These are phyloP conservation scores for Aphidius gifuensis DNA, from an alignment of 1,140 invertebrate species.

Conservation along the genomic window DNA sequence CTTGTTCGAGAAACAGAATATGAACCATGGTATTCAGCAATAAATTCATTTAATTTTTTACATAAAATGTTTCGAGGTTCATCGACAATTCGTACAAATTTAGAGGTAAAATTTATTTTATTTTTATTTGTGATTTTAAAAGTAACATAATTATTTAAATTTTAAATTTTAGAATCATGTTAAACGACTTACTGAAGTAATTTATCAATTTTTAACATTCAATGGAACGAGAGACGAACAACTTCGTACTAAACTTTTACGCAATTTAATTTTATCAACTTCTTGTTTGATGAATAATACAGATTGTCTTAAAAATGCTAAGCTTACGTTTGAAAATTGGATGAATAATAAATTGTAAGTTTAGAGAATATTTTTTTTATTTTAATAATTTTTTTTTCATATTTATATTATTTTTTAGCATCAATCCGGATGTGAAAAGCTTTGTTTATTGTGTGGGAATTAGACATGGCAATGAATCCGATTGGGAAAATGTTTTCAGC, in stretches of 20 bases:
- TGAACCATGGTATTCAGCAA: constrained; percentile 58
- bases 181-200: constrained; percentile 26
- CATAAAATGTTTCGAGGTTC: constrained; percentile 37
- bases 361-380: constrained; percentile 23
- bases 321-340: constrained; percentile 35
- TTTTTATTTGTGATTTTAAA: no score
- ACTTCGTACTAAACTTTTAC: constrained; percentile 26
- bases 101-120: constrained; percentile 21
- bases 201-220: constrained; percentile 34
- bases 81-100: constrained; percentile 25
- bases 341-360: constrained; percentile 11
- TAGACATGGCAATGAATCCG: constrained; percentile 20
- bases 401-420: constrained; percentile 15
- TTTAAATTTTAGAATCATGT: constrained; percentile 27
- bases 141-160: no score
- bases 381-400: constrained; percentile 8
- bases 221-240: constrained; percentile 19
- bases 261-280: constrained; percentile 31
- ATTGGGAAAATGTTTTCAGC: constrained; percentile 32
- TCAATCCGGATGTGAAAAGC: constrained; percentile 33
- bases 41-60: constrained; percentile 38
- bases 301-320: constrained; percentile 32
- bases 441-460: constrained; percentile 38
- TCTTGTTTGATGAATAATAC: constrained; percentile 32
- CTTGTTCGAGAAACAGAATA: constrained; percentile 56